phyloP scores from a whole-genome alignment of 2,888 invertebrate species.

The Phasia obesa region DNA sequence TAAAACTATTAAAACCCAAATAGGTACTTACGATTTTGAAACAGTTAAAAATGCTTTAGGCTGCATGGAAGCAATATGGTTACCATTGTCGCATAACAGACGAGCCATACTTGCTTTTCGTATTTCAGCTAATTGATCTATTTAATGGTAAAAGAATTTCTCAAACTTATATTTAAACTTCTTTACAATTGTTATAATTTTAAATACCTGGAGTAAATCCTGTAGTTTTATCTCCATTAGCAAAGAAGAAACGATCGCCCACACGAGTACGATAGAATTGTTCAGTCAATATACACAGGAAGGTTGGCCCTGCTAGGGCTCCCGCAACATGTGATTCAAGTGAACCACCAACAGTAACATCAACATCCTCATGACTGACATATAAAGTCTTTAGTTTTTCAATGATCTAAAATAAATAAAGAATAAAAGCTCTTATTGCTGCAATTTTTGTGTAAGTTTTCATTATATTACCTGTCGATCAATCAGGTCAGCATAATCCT shows the following conservation, averaged over 20 bases:
- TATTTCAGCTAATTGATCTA: slow-evolving; percentile 89
- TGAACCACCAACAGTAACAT: slow-evolving; percentile 92
- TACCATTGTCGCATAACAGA: slow-evolving; percentile 91
- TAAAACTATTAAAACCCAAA: neutral
- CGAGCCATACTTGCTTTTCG: slow-evolving; percentile 90
- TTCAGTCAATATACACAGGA: slow-evolving; percentile 92
- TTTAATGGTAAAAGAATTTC: slow-evolving; percentile 19
- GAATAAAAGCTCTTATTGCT: neutral
- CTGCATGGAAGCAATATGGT: slow-evolving; percentile 87
- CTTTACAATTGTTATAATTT: neutral
- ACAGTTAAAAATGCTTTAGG: slow-evolving; percentile 87
- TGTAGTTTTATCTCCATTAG: slow-evolving; percentile 85
- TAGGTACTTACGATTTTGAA: slow-evolving; percentile 83
- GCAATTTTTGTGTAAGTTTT: neutral
- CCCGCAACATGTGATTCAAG: slow-evolving; percentile 90
- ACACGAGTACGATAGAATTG: slow-evolving; percentile 93
- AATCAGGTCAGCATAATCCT: slow-evolving; percentile 88
- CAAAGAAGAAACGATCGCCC: slow-evolving; percentile 94
- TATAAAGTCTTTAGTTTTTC: slow-evolving; percentile 86
- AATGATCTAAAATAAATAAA: slow-evolving; percentile 82
- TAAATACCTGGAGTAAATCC: slow-evolving; percentile 84
- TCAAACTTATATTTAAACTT: neutral
- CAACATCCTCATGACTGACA: slow-evolving; percentile 90
- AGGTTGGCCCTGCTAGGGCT: slow-evolving; percentile 92
- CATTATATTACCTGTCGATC: slow-evolving; percentile 83